These are phyloP conservation scores for Nephrotoma flavescens DNA, from an alignment of 2,888 invertebrate genomes.

Conservation along the genomic window DNA sequence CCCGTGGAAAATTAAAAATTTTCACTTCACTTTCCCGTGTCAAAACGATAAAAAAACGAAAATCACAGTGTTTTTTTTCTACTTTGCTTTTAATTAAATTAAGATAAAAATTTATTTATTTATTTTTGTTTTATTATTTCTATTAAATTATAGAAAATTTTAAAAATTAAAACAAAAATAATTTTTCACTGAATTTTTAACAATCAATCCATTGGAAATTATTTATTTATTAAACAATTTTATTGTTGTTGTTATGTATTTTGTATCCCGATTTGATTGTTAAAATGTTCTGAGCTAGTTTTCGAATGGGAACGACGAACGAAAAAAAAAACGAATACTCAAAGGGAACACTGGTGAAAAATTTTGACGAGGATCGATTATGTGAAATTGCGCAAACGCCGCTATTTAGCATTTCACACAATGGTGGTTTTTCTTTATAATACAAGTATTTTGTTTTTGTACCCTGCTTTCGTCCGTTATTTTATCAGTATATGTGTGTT, in stretches of 20 bases:
- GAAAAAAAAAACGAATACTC: background rate
- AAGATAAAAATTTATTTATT: background rate
- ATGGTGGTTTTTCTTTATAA: background rate
- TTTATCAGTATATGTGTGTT: background rate
- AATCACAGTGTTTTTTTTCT: background rate
- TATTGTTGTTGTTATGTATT: background rate
- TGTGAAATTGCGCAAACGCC: background rate
- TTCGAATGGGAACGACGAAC: background rate
- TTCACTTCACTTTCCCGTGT: background rate
- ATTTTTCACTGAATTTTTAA: background rate
- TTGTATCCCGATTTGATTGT: slow-evolving; percentile 1
- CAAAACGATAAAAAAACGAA: background rate
- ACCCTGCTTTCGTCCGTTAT: background rate
- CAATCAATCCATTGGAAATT: background rate
- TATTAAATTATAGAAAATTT: background rate
- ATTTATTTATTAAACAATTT: background rate
- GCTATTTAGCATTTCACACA: background rate
- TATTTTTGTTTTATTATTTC: background rate
- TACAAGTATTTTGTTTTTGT: background rate
- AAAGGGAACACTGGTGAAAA: background rate
- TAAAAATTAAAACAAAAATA: background rate
- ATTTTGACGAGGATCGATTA: background rate
- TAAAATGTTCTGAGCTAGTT: slow-evolving; percentile 1
- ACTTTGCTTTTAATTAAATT: background rate
- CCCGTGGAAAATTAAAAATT: background rate